Conservation (phyloP, 2,113 vertebrate species). For the Cromileptes altivelis region DNA sequence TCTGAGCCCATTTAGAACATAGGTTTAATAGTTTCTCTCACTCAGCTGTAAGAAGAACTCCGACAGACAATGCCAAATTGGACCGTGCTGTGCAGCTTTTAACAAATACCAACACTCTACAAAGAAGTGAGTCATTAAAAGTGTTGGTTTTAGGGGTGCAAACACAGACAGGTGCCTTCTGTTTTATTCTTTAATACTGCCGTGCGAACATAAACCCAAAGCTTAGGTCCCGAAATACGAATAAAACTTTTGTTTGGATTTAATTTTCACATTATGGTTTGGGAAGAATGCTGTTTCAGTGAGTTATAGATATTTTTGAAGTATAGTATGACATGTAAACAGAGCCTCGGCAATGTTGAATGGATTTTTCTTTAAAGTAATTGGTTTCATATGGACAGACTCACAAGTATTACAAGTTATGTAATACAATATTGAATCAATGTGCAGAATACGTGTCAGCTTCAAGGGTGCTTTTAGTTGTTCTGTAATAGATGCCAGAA, state of each 20-base stretch:
- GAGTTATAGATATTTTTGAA: conserved; percentile 1
- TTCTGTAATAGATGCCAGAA: neutral
- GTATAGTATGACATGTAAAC: neutral
- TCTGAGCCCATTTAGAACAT: conserved; percentile 47
- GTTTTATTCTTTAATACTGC: neutral
- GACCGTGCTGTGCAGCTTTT: neutral
- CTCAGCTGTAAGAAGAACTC: conserved; percentile 20
- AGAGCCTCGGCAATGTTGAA: neutral
- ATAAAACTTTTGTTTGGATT: neutral
- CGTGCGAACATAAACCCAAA: neutral
- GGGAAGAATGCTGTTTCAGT: neutral
- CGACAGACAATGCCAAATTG: neutral
- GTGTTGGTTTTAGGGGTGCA: neutral
- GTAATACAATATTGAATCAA: neutral
- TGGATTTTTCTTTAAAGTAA: neutral
- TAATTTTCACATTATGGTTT: neutral
- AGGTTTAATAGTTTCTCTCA: conserved; percentile 9
- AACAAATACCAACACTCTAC: conserved; percentile 6
- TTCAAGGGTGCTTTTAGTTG: neutral
- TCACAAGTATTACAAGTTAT: no score
- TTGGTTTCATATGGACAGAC: conserved; percentile 7
- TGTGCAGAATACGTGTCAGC: neutral
- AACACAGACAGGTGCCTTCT: neutral
- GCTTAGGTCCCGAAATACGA: neutral
- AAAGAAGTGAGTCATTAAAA: neutral